These are phyloP conservation scores for Drosophila merina DNA, from an alignment of 2,888 invertebrate genomes.

Conservation along the genomic window DNA sequence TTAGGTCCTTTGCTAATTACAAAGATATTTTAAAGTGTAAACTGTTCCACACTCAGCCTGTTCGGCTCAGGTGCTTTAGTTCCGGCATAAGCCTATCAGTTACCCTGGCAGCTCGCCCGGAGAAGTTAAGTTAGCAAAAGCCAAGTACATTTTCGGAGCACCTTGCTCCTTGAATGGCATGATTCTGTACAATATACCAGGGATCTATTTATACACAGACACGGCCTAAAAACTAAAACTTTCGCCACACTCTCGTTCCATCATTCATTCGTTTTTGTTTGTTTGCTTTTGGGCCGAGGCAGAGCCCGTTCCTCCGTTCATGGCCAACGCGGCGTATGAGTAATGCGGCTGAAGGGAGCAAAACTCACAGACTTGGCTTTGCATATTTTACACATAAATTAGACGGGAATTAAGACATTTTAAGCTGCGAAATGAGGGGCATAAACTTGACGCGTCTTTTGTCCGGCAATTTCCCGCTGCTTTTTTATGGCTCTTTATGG, in stretches of 20 bases:
- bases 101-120: conserved; percentile 21
- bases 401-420: conserved; percentile 65
- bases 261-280: conserved; percentile 29
- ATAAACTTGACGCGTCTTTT: conserved; percentile 55
- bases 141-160: neutral
- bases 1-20: neutral
- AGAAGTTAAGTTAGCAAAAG: neutral
- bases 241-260: conserved; percentile 19
- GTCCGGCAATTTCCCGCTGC: conserved; percentile 26
- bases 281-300: conserved; percentile 39
- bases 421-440: conserved; percentile 55
- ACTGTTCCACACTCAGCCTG: neutral
- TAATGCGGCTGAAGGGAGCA: conserved; percentile 44
- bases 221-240: conserved; percentile 44
- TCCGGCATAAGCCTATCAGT: conserved; percentile 28
- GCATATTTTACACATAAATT: conserved; percentile 66
- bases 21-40: conserved; percentile 7
- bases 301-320: neutral
- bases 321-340: conserved; percentile 54
- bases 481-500: conserved; percentile 50
- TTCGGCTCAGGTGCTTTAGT: conserved; percentile 34
- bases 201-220: conserved; percentile 20
- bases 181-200: conserved; percentile 9
- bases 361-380: conserved; percentile 45
- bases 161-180: neutral